Percentiles rank a stretch among this genome's conserved stretches.
Evolutionary conservation across 2,113 vertebrate species (phyloP).

Genomic region (Lepidothrix coronata): DNA sequence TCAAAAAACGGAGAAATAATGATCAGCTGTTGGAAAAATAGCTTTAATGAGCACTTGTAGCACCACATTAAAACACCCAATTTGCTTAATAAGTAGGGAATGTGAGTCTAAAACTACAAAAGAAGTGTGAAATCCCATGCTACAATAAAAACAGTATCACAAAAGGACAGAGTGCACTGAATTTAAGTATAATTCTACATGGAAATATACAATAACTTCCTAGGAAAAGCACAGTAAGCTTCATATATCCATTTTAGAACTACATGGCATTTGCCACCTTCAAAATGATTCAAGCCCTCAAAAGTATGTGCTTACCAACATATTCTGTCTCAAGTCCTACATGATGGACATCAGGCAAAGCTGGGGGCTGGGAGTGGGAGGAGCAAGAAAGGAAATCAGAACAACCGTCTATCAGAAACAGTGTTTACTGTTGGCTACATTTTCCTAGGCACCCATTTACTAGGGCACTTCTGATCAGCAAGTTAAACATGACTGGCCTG

Average conservation of each 20-base stretch:
- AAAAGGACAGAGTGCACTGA: not conserved
- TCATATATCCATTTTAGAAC: not conserved
- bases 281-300: not conserved
- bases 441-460: not conserved
- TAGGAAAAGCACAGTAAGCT: not conserved
- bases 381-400: not conserved
- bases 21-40: slow-evolving; percentile 62
- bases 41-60: slow-evolving; percentile 65
- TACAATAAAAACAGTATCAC: slow-evolving; percentile 3
- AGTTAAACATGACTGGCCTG: not conserved
- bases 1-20: slow-evolving; percentile 43
- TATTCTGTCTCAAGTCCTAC: not conserved
- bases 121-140: slow-evolving; percentile 2
- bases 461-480: not conserved
- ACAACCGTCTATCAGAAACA: not conserved
- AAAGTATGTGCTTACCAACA: not conserved
- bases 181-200: not conserved
- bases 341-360: not conserved
- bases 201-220: not conserved
- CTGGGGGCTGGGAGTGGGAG: not conserved
- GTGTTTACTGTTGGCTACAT: not conserved
- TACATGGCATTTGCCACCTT: not conserved
- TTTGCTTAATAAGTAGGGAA: slow-evolving; percentile 63
- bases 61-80: slow-evolving; percentile 48
- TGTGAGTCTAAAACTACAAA: slow-evolving; percentile 48